These are phyloP conservation scores for Orchesella flavescens DNA, from an alignment of 2,888 invertebrate genomes.

Conservation along the genomic window DNA sequence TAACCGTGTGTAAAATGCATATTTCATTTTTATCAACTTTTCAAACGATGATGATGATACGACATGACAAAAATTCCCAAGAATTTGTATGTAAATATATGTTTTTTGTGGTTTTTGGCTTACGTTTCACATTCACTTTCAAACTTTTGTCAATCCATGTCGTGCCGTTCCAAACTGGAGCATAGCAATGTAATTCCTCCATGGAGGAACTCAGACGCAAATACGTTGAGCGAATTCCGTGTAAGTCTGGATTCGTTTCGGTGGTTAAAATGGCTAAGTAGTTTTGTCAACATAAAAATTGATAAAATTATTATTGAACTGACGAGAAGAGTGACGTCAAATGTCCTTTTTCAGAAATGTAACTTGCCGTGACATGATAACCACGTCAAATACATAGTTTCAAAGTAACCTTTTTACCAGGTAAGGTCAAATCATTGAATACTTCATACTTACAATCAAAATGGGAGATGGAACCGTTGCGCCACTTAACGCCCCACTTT, in stretches of 20 bases:
- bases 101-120: not conserved
- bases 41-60: not conserved
- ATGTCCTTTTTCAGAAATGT: too few species aligned
- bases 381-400: too few species aligned
- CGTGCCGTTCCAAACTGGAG: slow-evolving; percentile 71
- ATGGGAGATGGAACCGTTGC: slow-evolving; percentile 46
- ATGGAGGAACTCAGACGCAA: slow-evolving; percentile 37
- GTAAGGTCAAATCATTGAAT: too few species aligned
- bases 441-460: slow-evolving; percentile 60
- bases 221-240: slow-evolving; percentile 48
- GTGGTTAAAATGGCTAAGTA: slow-evolving; percentile 18
- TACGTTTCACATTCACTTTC: slow-evolving; percentile 56
- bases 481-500: slow-evolving; percentile 58
- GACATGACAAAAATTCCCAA: not conserved
- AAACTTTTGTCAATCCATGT: slow-evolving; percentile 64
- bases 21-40: too few species aligned
- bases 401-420: too few species aligned
- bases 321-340: too few species aligned
- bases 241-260: slow-evolving; percentile 26
- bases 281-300: not conserved
- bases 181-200: slow-evolving; percentile 66
- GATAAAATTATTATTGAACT: too few species aligned
- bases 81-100: not conserved
- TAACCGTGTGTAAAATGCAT: too few species aligned
- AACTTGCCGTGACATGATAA: too few species aligned